Evolutionary conservation across 2,113 vertebrate genomes (phyloP).

Genomic region (Gambusia holbrooki): DNA sequence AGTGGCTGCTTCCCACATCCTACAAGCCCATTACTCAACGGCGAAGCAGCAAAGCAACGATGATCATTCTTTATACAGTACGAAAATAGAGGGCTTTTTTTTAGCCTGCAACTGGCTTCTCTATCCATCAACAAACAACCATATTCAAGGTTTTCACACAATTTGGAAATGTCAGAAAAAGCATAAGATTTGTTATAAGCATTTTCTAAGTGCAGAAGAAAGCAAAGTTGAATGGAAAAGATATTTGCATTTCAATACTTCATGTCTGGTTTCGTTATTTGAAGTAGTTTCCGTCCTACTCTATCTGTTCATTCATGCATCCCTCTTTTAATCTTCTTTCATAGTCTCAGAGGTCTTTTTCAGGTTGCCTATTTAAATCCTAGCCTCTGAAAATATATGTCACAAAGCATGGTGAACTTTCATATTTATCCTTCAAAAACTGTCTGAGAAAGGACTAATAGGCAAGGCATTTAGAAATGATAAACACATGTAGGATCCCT

Average conservation of each 20-base stretch:
- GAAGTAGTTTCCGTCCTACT: background rate
- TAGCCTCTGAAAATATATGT: background rate
- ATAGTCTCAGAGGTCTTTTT: background rate
- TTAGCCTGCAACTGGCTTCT: conserved; percentile 21
- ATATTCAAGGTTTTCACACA: background rate
- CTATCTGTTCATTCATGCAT: no score
- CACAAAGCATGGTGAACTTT: background rate
- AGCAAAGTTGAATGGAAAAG: background rate
- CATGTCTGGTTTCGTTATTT: background rate
- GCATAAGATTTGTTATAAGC: no score
- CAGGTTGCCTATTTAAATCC: background rate
- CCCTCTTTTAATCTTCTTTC: no score
- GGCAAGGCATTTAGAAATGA: background rate
- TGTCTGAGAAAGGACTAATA: background rate
- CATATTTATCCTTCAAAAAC: background rate
- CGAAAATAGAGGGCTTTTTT: conserved; percentile 15
- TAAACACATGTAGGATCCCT: background rate
- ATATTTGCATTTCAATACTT: background rate
- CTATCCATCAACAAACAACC: conserved; percentile 22
- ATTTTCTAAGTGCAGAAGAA: background rate
- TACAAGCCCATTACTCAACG: conserved; percentile 43
- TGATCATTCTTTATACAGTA: conserved; percentile 31
- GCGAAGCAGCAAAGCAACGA: conserved; percentile 56
- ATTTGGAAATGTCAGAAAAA: background rate
- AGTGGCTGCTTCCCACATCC: conserved; percentile 42